Evolutionary conservation across 2,113 vertebrate species (phyloP).

Genomic region (Rhineura floridana): DNA sequence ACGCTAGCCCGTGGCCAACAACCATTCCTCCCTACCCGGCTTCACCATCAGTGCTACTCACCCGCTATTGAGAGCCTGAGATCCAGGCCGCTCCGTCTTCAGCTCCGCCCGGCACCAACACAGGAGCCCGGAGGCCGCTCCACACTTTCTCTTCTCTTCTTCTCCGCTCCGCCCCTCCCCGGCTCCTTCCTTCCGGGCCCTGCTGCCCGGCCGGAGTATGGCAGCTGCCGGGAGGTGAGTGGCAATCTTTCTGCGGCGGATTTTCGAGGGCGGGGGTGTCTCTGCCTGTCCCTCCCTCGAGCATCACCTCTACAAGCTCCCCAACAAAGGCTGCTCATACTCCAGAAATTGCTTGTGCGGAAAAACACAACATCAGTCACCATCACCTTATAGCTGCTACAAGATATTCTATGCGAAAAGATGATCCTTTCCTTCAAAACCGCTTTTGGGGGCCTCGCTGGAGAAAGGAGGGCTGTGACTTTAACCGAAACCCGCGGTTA

Average conservation of each 20-base stretch:
- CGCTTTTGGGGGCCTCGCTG: neutral
- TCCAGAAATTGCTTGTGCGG: neutral
- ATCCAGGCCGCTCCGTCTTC: neutral
- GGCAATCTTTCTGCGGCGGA: neutral
- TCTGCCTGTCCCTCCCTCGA: neutral
- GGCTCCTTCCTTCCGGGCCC: constrained; percentile 50
- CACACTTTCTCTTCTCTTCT: neutral
- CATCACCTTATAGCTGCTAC: neutral
- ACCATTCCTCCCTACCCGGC: no score
- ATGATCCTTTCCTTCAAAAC: neutral
- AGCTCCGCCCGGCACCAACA: constrained; percentile 10
- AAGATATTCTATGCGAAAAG: no score
- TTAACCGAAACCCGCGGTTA: neutral
- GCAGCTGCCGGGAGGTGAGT: neutral
- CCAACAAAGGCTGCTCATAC: neutral
- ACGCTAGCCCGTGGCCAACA: neutral
- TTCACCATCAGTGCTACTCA: constrained; percentile 4
- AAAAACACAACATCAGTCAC: neutral
- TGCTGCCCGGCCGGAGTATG: neutral
- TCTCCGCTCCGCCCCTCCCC: neutral
- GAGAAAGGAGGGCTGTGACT: neutral
- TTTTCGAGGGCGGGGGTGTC: neutral
- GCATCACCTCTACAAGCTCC: neutral
- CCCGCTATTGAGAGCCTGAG: neutral
- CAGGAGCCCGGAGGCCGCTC: neutral